phyloP scores from a whole-genome alignment of 2,113 vertebrate species.

The Zosterops hypoxanthus region DNA sequence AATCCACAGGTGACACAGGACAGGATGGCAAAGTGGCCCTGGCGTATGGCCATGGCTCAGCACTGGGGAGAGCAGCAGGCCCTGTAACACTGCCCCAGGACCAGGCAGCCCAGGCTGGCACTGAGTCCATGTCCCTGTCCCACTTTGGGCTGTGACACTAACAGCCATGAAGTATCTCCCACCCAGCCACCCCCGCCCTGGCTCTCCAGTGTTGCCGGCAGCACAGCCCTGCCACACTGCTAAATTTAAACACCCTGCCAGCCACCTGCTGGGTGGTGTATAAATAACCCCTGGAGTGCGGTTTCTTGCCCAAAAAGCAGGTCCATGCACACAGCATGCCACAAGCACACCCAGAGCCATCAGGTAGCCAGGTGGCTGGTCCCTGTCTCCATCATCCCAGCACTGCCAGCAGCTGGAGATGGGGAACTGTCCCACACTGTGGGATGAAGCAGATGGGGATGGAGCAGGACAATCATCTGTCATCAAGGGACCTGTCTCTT shows the following conservation, averaged over 20 bases:
- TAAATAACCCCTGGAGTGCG: background rate
- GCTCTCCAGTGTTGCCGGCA: rapidly evolving
- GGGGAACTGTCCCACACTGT: rapidly evolving
- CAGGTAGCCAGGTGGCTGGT: background rate
- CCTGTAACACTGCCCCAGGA: background rate
- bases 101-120: background rate
- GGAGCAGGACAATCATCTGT: background rate
- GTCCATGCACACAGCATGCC: background rate
- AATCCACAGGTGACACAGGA: background rate
- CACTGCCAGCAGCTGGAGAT: background rate
- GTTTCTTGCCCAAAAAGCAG: background rate
- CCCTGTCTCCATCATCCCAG: background rate
- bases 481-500: rapidly evolving
- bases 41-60: rapidly evolving
- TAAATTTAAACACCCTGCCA: background rate
- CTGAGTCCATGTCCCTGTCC: rapidly evolving
- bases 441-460: background rate
- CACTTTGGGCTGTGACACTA: background rate
- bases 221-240: background rate
- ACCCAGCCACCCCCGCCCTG: rapidly evolving
- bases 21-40: background rate
- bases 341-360: background rate
- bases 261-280: background rate
- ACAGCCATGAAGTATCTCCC: background rate
- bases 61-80: rapidly evolving